phyloP scores from a whole-genome alignment of 2,113 vertebrate species.

The Perognathus longimembris region DNA sequence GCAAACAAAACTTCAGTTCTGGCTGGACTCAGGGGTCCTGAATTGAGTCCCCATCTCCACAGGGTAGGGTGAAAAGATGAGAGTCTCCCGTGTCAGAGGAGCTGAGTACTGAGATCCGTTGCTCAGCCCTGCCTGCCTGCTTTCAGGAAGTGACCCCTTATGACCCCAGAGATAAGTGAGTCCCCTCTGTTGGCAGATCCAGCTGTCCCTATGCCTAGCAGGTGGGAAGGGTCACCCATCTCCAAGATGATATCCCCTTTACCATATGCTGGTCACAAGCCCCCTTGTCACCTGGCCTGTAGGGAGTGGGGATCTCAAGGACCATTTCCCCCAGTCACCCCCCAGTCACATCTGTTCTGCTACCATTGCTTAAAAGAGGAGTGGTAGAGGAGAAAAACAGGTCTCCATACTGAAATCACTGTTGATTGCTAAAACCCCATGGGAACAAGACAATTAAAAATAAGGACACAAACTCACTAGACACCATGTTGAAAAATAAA shows the following conservation, averaged over 20 bases:
- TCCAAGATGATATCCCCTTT: not conserved
- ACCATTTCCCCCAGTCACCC: too few relatives aligned
- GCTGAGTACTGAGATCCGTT: not conserved
- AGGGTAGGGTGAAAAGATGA: not conserved
- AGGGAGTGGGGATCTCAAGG: too few relatives aligned
- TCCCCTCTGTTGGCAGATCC: not conserved
- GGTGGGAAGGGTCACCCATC: not conserved
- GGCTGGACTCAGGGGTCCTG: not conserved
- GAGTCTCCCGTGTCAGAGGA: not conserved
- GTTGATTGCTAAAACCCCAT: not conserved
- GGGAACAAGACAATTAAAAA: not conserved
- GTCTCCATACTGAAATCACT: not conserved
- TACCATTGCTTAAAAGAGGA: not conserved
- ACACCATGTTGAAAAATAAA: too few relatives aligned
- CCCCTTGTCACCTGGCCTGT: not conserved
- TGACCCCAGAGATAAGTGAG: not conserved
- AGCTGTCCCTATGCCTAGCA: not conserved
- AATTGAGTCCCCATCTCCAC: not conserved
- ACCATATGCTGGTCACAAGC: not conserved
- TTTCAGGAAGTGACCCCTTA: too few relatives aligned
- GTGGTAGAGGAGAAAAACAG: not conserved
- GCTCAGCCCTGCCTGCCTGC: too few relatives aligned
- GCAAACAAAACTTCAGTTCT: not conserved
- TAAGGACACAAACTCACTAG: too few relatives aligned
- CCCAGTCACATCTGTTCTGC: not conserved